Evolutionary conservation across 2,113 vertebrate genomes (phyloP), one percentile per base, ranked within the genome.

Genomic region (human (Homo sapiens)): DNA sequence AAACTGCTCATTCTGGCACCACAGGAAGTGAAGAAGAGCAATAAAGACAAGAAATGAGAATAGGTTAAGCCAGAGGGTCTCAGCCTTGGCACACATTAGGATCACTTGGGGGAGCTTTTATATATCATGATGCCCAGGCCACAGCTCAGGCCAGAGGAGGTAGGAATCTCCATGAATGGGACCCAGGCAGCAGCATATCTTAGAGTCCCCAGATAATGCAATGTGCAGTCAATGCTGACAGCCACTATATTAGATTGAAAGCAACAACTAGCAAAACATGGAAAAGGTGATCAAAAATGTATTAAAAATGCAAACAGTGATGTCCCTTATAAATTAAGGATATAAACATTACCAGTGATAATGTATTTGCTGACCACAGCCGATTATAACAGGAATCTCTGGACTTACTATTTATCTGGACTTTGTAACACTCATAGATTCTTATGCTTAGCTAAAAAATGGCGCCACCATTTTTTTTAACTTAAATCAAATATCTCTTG

Each of bases 401-500:
- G 18, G n/a, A 75, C 83, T 76, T 40, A 17, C 73, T 91, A 10
- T 76, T 91, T 81, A 35, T 48, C 32, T 76, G 48, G 68, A 79
- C 48, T 76, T 84, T 76, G 48, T 50, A 45, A 30, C 38, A 86
- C 35, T 17, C 32, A 83, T 3, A 48, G 48, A 84, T 81, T 75
- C 35, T 78, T 94, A 45, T 1, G 22, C 50, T 93, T 64, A 90
- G 72, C 61, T 50, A 89, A 82, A 93, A 93, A 94, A n/a, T 20
- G 35, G 78, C 45, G 45, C 38, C 11, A 78, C 1, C 22, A 8
- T 43, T 64, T 83, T 90, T 90, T 30, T 9, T 0, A 64, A 14
- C 22, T 40, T n/a, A 72, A 72, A 52, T 86, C 22, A 72, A 86
- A 45, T 57, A 64, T 96, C n/a, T 88, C 93, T 96, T 45, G 79